Percentiles rank a stretch among this genome's conserved stretches.
phyloP scores from a whole-genome alignment of 2,888 invertebrate species.

The Balanococcus diminutus region DNA sequence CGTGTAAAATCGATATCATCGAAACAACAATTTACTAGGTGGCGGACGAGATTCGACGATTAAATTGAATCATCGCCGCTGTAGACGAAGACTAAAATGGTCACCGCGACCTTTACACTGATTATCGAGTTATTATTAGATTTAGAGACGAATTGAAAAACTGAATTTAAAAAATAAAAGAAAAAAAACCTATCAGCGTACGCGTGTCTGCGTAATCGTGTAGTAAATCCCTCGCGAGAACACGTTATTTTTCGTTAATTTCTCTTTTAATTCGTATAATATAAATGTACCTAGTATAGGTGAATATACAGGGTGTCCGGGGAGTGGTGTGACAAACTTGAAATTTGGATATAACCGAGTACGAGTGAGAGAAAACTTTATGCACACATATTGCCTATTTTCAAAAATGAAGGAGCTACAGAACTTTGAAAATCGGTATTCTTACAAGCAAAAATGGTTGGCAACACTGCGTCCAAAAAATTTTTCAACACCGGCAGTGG shows the following conservation, averaged over 20 bases:
- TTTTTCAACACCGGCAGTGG: too few species aligned
- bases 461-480: too few species aligned
- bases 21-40: background rate
- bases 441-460: too few species aligned
- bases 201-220: background rate
- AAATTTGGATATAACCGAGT: too few species aligned
- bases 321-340: too few species aligned
- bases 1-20: background rate
- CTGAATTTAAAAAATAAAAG: background rate
- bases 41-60: background rate
- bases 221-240: background rate
- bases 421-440: too few species aligned
- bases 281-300: too few species aligned
- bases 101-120: background rate
- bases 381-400: too few species aligned
- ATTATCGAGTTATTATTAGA: conserved; percentile 8
- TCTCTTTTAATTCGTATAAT: conserved; percentile 16
- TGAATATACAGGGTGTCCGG: background rate
- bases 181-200: background rate
- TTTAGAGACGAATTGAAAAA: background rate
- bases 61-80: background rate
- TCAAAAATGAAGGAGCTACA: too few species aligned
- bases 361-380: too few species aligned
- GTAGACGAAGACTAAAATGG: too few species aligned
- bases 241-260: conserved; percentile 21